A percentile compares a stretch with the other conserved stretches of the same genome.
Conservation (phyloP, 23 tunicate genomes). For the Styela clava region DNA sequence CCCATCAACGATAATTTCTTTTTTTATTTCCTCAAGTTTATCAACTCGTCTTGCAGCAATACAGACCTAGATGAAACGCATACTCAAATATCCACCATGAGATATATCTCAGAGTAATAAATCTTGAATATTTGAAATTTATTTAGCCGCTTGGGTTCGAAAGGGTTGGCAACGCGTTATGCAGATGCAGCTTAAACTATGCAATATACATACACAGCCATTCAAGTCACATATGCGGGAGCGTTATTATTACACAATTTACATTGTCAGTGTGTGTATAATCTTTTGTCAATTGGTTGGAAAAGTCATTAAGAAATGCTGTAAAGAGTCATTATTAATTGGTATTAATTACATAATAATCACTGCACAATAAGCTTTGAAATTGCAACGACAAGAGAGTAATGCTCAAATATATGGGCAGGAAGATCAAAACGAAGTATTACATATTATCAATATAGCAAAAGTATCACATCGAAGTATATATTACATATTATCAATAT, state of each 20-base stretch:
- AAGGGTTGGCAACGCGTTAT: background rate
- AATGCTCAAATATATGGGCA: background rate
- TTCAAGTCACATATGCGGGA: too few species aligned
- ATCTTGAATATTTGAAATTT: background rate
- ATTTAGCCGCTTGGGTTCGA: background rate
- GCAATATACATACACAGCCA: background rate
- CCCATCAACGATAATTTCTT: conserved; percentile 35
- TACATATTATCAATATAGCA: background rate
- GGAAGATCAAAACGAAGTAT: too few species aligned
- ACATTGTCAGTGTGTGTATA: background rate
- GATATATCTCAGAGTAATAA: background rate
- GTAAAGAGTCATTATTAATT: too few species aligned
- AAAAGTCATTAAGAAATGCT: too few species aligned
- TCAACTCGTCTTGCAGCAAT: conserved; percentile 71
- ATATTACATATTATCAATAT: too few species aligned
- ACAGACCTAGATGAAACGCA: conserved; percentile 58
- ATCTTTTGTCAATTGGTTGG: background rate
- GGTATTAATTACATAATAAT: too few species aligned
- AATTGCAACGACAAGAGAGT: background rate
- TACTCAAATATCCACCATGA: background rate
- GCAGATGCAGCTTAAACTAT: background rate
- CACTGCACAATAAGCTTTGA: too few species aligned
- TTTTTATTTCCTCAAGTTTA: conserved; percentile 40
- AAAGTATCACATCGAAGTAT: background rate
- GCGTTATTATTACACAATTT: too few species aligned